Evolutionary conservation across 2,113 vertebrate genomes (phyloP).

Genomic region (Parotia lawesii): DNA sequence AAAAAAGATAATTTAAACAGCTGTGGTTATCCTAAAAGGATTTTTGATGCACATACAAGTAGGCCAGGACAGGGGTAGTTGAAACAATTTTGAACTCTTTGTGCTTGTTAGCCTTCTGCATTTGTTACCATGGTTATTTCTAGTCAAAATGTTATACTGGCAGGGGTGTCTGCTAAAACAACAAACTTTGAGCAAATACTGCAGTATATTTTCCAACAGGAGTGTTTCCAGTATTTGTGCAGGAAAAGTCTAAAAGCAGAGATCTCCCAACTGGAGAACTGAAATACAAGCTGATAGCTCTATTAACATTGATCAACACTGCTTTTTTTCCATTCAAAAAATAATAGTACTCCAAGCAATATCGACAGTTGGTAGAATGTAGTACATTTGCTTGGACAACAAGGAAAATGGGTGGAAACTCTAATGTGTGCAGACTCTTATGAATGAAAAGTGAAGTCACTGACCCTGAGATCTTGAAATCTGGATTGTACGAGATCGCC

Average conservation of each 20-base stretch:
- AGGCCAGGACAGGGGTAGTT: not conserved
- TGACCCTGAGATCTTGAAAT: not conserved
- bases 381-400: not conserved
- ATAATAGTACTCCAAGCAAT: not conserved
- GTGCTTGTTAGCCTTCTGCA: not conserved
- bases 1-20: not conserved
- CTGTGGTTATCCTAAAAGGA: not conserved
- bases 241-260: not conserved
- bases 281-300: not conserved
- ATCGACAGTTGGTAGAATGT: not conserved
- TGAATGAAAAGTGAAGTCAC: not conserved
- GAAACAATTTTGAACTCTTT: not conserved
- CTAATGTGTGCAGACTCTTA: not conserved
- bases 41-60: not conserved
- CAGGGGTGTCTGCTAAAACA: not conserved
- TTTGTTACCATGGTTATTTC: conserved; percentile 40
- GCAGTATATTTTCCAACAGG: not conserved
- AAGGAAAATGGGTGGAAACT: not conserved
- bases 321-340: not conserved
- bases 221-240: not conserved
- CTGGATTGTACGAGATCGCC: too few species aligned
- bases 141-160: conserved; percentile 29
- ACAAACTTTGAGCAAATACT: conserved; percentile 15
- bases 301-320: not conserved
- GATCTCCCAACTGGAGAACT: not conserved